Evolutionary conservation across 2,797 vertebrate species (phyloP).

Genomic region (Pangasius djambal): DNA sequence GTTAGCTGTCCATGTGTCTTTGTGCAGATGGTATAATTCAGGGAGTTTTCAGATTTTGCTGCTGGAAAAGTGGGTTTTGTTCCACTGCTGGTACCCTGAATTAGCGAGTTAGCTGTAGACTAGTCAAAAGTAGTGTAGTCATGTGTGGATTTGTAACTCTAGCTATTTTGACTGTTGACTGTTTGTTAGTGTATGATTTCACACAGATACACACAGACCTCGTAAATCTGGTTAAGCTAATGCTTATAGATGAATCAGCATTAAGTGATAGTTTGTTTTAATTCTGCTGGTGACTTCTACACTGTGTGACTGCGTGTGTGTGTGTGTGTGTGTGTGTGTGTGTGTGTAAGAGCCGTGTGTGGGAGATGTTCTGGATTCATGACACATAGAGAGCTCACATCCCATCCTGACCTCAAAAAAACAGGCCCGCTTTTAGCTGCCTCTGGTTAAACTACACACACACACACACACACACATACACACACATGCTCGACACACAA

Average conservation of each 20-base stretch:
- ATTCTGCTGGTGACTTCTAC: background rate
- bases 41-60: background rate
- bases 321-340: slow-evolving; percentile 4
- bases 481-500: background rate
- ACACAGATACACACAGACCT: background rate
- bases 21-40: background rate
- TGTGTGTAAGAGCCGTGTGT: background rate
- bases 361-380: slow-evolving; percentile 55
- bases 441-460: slow-evolving; percentile 25
- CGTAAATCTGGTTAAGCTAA: background rate
- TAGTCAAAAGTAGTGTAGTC: background rate
- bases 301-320: background rate
- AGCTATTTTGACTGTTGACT: background rate
- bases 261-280: background rate
- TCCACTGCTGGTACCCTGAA: background rate
- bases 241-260: background rate
- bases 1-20: background rate
- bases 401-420: slow-evolving; percentile 54
- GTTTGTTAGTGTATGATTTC: background rate
- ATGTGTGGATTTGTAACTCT: background rate
- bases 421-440: slow-evolving; percentile 45
- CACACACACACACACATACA: slow-evolving; percentile 18
- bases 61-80: background rate
- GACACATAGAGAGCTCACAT: slow-evolving; percentile 51
- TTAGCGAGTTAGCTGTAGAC: background rate